A percentile compares a stretch with the other conserved stretches of the same genome.
Evolutionary conservation across 2,113 vertebrate species (phyloP).

Genomic region (Protobothrops flavoviridis): DNA sequence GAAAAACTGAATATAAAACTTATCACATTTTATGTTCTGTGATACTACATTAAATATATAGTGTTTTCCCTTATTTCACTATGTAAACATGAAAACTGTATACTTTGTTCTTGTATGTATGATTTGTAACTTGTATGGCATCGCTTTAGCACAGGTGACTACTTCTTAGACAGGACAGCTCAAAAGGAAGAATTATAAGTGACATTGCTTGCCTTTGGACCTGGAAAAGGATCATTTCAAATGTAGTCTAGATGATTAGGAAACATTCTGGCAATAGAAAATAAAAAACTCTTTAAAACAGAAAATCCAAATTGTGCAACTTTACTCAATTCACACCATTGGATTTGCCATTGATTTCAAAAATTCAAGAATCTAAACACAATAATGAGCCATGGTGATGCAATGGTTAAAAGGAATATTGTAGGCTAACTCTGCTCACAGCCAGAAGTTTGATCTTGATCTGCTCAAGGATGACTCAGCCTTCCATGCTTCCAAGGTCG

Average conservation of each 20-base stretch:
- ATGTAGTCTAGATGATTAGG: conserved; percentile 5
- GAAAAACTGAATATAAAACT: conserved; percentile 43
- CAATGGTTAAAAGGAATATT: no score
- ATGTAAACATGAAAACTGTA: conserved; percentile 3
- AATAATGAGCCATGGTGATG: neutral
- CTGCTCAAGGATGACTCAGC: no score
- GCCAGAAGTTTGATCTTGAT: no score
- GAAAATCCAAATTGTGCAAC: neutral
- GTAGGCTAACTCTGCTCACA: no score
- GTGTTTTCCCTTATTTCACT: conserved; percentile 24
- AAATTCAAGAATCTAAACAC: neutral
- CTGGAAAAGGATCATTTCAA: neutral
- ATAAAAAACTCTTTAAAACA: neutral
- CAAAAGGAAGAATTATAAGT: conserved; percentile 13
- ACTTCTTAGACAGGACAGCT: conserved; percentile 13
- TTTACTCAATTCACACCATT: neutral
- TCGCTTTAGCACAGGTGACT: conserved; percentile 16
- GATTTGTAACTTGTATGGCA: conserved; percentile 26
- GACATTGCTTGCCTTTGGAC: conserved; percentile 34
- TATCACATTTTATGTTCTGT: conserved; percentile 17
- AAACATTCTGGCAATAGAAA: conserved; percentile 14
- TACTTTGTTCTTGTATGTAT: conserved; percentile 21
- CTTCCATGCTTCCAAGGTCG: no score
- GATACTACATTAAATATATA: conserved; percentile 32
- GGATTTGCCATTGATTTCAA: neutral